phyloP scores from a whole-genome alignment of 30 jellyfish, hydroid and myxozoan genomes.

The Catostylus mosaicus region DNA sequence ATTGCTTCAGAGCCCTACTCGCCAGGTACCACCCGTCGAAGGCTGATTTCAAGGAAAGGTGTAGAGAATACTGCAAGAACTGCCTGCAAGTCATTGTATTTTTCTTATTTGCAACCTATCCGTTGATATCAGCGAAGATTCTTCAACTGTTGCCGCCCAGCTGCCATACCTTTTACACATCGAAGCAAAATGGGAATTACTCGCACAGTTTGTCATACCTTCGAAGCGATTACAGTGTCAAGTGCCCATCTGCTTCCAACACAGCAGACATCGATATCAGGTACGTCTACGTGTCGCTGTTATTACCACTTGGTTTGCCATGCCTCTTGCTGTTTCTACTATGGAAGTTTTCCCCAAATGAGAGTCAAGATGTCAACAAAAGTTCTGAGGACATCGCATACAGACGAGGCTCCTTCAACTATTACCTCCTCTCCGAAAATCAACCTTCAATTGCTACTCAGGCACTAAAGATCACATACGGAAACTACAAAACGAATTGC shows the following conservation, averaged over 20 bases:
- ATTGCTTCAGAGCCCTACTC: background rate
- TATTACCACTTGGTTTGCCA: conserved; percentile 48
- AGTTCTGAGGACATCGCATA: background rate
- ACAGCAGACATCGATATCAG: background rate
- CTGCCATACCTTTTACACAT: conserved; percentile 18
- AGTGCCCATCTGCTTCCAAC: conserved; percentile 3
- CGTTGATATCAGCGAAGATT: conserved; percentile 26
- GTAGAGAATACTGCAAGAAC: background rate
- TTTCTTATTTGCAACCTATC: conserved; percentile 38
- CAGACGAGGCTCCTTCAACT: too few species aligned
- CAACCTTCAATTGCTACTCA: background rate
- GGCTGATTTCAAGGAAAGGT: background rate
- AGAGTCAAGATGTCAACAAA: background rate
- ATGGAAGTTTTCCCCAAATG: background rate
- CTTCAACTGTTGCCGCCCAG: conserved; percentile 26
- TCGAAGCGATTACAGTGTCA: conserved; percentile 43
- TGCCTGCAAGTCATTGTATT: conserved; percentile 1
- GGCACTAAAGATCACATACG: conserved; percentile 14
- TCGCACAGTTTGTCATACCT: background rate
- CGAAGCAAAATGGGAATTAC: background rate
- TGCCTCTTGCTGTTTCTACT: conserved; percentile 24
- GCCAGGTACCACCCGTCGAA: too few species aligned
- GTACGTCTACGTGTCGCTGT: conserved; percentile 13
- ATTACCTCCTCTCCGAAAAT: too few species aligned
- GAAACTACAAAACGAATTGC: conserved; percentile 7